phyloP scores from a whole-genome alignment of 2,888 invertebrate genomes.

The Taphrorychus bicolor region DNA sequence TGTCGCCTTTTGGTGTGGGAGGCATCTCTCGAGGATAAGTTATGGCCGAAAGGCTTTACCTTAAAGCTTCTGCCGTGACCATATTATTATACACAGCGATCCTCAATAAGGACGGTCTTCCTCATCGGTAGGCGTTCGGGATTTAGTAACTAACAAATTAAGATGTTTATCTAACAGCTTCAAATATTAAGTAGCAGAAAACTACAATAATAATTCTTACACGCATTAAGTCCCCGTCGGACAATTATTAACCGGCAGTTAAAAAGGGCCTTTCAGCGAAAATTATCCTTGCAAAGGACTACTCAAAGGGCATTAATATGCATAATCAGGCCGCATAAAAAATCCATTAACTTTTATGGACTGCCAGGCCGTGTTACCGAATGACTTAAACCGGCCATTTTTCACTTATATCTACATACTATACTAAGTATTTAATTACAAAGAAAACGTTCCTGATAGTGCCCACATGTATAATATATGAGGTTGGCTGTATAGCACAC shows the following conservation, averaged over 20 bases:
- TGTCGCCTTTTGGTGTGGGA: constrained; percentile 36
- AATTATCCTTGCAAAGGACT: constrained; percentile 45
- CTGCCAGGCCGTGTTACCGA: constrained; percentile 42
- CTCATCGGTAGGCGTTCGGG: too few species aligned
- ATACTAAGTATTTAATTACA: constrained; percentile 35
- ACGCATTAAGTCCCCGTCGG: constrained; percentile 32
- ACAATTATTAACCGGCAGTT: constrained; percentile 40
- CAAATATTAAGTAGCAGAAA: constrained; percentile 31
- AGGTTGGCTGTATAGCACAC: too few species aligned
- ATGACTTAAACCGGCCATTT: constrained; percentile 42
- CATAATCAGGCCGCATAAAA: constrained; percentile 53
- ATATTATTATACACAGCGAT: not conserved
- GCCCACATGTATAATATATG: too few species aligned
- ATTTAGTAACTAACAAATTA: not conserved
- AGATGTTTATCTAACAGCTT: not conserved
- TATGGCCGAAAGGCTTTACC: constrained; percentile 1
- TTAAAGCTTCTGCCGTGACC: not conserved
- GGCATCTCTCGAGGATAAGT: constrained; percentile 20
- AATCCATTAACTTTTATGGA: constrained; percentile 54
- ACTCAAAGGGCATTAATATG: constrained; percentile 52
- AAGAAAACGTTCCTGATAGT: too few species aligned
- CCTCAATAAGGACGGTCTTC: not conserved
- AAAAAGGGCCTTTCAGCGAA: constrained; percentile 40
- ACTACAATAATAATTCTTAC: constrained; percentile 35
- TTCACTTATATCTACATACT: constrained; percentile 41